Evolutionary conservation across 2,888 invertebrate genomes (phyloP).

Genomic region (Mythimna albipuncta): DNA sequence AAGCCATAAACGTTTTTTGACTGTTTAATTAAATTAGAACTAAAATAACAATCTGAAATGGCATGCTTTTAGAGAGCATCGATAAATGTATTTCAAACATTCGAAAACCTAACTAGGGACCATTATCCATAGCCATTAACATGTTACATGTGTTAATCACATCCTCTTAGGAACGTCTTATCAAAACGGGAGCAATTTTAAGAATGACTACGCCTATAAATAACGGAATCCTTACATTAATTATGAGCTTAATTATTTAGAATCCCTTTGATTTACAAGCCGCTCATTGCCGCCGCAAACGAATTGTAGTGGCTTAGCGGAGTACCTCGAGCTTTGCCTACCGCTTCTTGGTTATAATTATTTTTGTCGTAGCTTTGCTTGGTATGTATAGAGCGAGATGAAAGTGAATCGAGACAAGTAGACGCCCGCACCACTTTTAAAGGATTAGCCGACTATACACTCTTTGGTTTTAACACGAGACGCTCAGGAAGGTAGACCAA

Average conservation of each 20-base stretch:
- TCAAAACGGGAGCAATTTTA: conserved; percentile 88
- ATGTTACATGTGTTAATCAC: conserved; percentile 86
- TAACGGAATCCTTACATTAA: conserved; percentile 89
- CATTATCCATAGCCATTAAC: conserved; percentile 83
- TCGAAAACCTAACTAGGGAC: conserved; percentile 69
- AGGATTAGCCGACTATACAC: conserved; percentile 79
- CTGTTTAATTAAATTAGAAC: conserved; percentile 68
- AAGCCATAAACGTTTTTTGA: conserved; percentile 65
- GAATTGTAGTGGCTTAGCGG: conserved; percentile 89
- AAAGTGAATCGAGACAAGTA: conserved; percentile 86
- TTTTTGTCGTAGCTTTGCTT: conserved; percentile 84
- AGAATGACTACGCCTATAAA: conserved; percentile 89
- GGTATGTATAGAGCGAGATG: conserved; percentile 82
- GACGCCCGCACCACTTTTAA: conserved; percentile 81
- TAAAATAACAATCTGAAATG: conserved; percentile 58
- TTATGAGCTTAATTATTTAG: conserved; percentile 90
- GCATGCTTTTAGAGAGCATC: conserved; percentile 46
- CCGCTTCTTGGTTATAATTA: conserved; percentile 84
- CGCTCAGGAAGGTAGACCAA: conserved; percentile 2
- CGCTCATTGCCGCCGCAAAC: conserved; percentile 89
- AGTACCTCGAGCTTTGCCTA: conserved; percentile 82
- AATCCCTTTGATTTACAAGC: conserved; percentile 91
- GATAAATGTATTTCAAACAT: conserved; percentile 62
- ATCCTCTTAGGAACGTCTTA: conserved; percentile 81
- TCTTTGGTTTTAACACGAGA: conserved; percentile 56